Base-by-base conservation (phyloP, 2,113 vertebrate species). In the Lampris incognitus region DNA sequence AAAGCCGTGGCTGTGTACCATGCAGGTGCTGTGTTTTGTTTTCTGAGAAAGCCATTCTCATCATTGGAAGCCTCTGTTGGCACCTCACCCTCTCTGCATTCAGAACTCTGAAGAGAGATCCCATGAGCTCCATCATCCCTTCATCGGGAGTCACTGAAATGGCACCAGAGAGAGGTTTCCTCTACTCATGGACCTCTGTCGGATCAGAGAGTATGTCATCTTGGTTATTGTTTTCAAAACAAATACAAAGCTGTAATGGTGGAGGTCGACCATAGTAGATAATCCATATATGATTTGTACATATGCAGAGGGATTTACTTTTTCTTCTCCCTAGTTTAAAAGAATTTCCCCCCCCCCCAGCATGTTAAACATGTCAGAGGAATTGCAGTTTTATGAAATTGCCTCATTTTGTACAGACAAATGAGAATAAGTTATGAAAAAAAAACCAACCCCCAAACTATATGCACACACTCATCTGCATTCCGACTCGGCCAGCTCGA, bases 321-420 rank as follows among this genome's bases (percentile, higher is more conserved):
- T 24, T 69, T 68, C 48, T 56, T 72, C 46, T 76, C 69, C 6
- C 77, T 13, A 81, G 51, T 44, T 68, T 36, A 75, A 61, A 10
- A 42, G 63, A 52, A 81, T 57, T 75, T 71, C n/a, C n/a, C n/a
- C n/a, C n/a, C n/a, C 24, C 24, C 13, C 76, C 36, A 8, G 79
- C 85, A 89, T 88, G 87, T 88, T 76, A 39, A 78, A 70, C 24
- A 24, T 24, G 24, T 24, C 24, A 24, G 24, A 24, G 57, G 46
- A 66, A 81, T 69, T 95, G 93, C 94, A 95, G 91, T 94, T 93
- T 72, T 75, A 76, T 78, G 87, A 24, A 24, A 24, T 72, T 82
- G 61, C 84, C 65, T 90, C 63, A 46, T 78, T 90, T 92, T 94
- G 92, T 94, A 93, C 89, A 94, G 77, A 93, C 92, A 94, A 95